A percentile compares a stretch with the other conserved stretches of the same genome.
Conservation (phyloP, 2,888 invertebrate species). For the Acanthopleura granulata region DNA sequence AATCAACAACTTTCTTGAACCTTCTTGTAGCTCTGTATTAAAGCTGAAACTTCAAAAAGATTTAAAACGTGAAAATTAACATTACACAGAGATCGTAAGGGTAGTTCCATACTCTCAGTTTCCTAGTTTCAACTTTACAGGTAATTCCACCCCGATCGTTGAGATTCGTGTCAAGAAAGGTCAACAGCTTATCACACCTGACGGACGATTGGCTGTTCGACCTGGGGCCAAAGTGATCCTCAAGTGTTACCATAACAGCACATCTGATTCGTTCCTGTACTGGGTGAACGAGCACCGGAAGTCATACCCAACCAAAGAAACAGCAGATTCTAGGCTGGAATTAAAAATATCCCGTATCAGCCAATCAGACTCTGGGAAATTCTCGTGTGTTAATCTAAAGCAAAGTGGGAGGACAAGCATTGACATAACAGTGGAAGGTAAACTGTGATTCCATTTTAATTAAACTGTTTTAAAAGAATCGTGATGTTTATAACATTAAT, state of each 20-base stretch:
- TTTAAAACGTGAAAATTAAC: background rate
- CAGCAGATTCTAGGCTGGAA: background rate
- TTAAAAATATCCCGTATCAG: background rate
- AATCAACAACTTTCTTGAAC: too few species aligned
- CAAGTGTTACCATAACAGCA: conserved; percentile 11
- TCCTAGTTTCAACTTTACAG: background rate
- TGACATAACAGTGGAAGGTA: background rate
- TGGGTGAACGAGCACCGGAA: conserved; percentile 16
- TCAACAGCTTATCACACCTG: background rate
- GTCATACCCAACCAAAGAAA: background rate
- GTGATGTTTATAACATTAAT: background rate
- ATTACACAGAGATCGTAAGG: too few species aligned
- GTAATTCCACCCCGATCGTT: background rate
- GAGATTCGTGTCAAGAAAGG: background rate
- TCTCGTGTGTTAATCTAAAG: conserved; percentile 5
- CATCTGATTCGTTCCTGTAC: conserved; percentile 8
- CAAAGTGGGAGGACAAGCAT: background rate
- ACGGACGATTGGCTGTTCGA: conserved; percentile 5
- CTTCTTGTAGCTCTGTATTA: too few species aligned
- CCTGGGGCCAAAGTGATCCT: conserved; percentile 9
- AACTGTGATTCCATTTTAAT: background rate
- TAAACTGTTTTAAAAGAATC: background rate
- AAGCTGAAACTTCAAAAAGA: background rate
- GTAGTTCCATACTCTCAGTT: too few species aligned
- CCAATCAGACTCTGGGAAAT: background rate